Conservation (phyloP, 1,140 invertebrate genomes). For the Bradysia coprophila region DNA sequence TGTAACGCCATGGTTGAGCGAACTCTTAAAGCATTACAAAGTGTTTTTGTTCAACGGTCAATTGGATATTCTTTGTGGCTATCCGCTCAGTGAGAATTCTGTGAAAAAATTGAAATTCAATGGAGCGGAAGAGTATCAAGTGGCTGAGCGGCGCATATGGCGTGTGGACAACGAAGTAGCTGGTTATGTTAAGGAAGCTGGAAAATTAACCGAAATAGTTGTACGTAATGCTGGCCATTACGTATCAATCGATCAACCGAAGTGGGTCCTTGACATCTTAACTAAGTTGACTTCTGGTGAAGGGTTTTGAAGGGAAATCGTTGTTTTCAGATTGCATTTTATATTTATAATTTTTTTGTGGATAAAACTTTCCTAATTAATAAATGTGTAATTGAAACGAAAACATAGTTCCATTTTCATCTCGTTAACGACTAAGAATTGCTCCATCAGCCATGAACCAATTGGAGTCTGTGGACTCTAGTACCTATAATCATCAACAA, state of each 20-base stretch:
- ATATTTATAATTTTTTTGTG: too few relatives aligned
- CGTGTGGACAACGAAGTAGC: conserved; percentile 46
- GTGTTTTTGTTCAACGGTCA: conserved; percentile 67
- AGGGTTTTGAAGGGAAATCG: too few relatives aligned
- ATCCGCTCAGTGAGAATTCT: conserved; percentile 56
- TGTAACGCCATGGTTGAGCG: conserved; percentile 51
- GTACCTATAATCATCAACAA: too few relatives aligned
- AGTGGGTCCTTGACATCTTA: conserved; percentile 57
- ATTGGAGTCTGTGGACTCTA: too few relatives aligned
- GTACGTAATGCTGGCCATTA: conserved; percentile 62
- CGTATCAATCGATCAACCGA: conserved; percentile 62
- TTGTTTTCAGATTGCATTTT: too few relatives aligned
- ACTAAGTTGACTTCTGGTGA: conserved; percentile 51
- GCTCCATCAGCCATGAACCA: too few relatives aligned
- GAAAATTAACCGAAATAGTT: conserved; percentile 59
- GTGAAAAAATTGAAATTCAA: conserved; percentile 46
- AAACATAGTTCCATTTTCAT: too few relatives aligned
- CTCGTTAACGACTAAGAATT: too few relatives aligned
- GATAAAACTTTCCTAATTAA: too few relatives aligned
- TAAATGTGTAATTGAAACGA: too few relatives aligned
- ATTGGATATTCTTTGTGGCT: conserved; percentile 67
- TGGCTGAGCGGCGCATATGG: conserved; percentile 45
- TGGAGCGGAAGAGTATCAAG: conserved; percentile 40
- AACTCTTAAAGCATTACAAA: conserved; percentile 45
- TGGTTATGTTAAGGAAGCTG: conserved; percentile 53